Base-by-base conservation (phyloP, 2,888 invertebrate genomes). In the Buathra laborator region DNA sequence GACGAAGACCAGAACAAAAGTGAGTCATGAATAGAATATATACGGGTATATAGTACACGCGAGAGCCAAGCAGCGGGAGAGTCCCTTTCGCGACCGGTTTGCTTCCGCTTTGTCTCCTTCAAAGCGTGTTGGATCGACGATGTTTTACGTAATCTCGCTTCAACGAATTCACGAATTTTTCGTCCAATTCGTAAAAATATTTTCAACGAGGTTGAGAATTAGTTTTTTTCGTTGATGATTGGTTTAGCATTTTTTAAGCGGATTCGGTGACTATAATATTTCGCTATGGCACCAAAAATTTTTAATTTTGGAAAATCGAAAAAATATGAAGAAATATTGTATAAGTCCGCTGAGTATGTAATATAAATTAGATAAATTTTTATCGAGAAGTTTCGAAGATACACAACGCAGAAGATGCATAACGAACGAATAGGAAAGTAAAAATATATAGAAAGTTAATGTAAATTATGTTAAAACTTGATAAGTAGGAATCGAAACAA, bases 41-140 rank as follows among this genome's bases (percentile, higher is more conserved):
- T 66, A 46, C 72, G 32, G 48, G 48, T 71, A 48, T 59, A 48
- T 74, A 44, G 14, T 59, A 24, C 46, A 37, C 19, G 53, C 46
- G 51, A 53, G 51, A 29, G 9, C 1, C 53, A 66, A 46, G 68
- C 68, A 71, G 67, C 56, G 53, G 43, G 37, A 67, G 70, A 70
- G 59, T 80, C 70, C 80, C 76, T 76, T 77, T 51, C 14, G 72
- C 81, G 84, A 84, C 84, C 84, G 84, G 84, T 81, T 84, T 84
- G 81, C 81, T 84, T 84, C 84, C 84, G 84, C 81, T 84, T 84
- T 84, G 77, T 84, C 84, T 84, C 81, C 76, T 70, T 46, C 80
- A 76, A 66, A 76, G 66, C 75, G 83, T 83, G 72, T 48, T 76
- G 70, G 59, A 53, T 77, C 72, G 46, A 19, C n/a, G 19, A 16